Conservation (phyloP, 2,113 vertebrate species). For the Myocastor coypus region DNA sequence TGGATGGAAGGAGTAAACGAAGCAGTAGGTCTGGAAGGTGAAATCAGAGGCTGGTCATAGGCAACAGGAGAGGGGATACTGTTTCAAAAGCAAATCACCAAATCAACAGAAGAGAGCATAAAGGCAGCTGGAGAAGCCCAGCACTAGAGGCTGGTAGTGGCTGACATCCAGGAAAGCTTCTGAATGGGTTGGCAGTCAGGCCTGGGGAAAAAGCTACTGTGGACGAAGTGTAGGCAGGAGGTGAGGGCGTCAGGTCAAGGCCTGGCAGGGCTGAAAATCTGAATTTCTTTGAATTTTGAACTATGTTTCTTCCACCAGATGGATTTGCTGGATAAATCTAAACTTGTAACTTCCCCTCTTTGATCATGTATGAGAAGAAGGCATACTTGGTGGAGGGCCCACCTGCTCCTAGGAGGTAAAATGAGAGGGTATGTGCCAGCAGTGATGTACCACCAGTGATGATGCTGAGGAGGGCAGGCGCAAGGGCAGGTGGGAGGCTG, state of each 20-base stretch:
- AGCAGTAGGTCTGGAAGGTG: background rate
- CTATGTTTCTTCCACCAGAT: background rate
- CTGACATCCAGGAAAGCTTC: background rate
- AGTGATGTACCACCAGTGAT: background rate
- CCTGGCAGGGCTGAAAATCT: background rate
- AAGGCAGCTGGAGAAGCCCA: constrained; percentile 20
- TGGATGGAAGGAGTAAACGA: background rate
- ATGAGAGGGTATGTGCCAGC: background rate
- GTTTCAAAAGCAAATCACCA: constrained; percentile 35
- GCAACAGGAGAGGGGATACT: constrained; percentile 47
- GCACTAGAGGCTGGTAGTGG: background rate
- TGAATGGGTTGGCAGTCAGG: background rate
- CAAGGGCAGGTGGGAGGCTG: background rate
- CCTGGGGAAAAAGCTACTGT: constrained; percentile 49
- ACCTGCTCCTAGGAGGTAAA: constrained; percentile 52
- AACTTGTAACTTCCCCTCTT: background rate
- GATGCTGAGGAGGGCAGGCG: accelerated
- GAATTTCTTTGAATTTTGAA: background rate
- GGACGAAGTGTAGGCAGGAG: background rate
- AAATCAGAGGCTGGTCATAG: constrained; percentile 51
- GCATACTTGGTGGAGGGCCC: background rate
- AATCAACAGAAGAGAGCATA: constrained; percentile 38
- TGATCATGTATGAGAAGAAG: background rate
- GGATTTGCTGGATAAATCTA: background rate
- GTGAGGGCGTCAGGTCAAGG: background rate